Conservation (phyloP, 2,888 invertebrate species). For the Pollenia angustigena region DNA sequence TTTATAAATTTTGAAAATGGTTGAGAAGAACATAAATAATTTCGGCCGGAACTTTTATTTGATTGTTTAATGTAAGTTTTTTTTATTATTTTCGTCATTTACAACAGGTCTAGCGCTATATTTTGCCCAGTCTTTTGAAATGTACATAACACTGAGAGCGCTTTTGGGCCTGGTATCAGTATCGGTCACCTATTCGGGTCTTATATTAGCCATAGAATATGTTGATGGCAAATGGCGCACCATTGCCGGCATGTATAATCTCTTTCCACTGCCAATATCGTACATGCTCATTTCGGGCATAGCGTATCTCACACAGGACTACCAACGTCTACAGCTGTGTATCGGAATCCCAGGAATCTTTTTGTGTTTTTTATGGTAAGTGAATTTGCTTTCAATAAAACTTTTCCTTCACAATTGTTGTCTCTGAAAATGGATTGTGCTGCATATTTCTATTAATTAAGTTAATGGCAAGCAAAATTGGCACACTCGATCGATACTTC, state of each 20-base stretch:
- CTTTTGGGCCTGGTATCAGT: constrained; percentile 91
- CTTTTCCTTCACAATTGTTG: too few species aligned
- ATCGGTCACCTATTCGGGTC: constrained; percentile 92
- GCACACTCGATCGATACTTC: background rate
- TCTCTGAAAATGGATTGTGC: too few species aligned
- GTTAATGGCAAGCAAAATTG: background rate
- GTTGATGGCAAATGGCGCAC: constrained; percentile 92
- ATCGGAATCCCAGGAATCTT: constrained; percentile 90
- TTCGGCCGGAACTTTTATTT: too few species aligned
- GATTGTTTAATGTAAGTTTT: background rate
- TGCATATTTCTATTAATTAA: background rate
- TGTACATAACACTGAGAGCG: constrained; percentile 89
- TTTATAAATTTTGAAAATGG: too few species aligned
- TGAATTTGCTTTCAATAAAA: constrained; percentile 48
- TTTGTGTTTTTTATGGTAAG: constrained; percentile 88
- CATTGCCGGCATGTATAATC: constrained; percentile 91
- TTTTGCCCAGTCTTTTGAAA: constrained; percentile 88
- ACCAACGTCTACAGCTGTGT: constrained; percentile 89
- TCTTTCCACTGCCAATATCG: constrained; percentile 91
- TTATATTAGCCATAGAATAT: constrained; percentile 91
- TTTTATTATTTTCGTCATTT: background rate
- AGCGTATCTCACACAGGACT: constrained; percentile 89
- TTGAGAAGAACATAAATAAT: too few species aligned
- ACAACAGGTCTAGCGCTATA: constrained; percentile 86
- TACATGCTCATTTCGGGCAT: constrained; percentile 90